These are phyloP conservation scores for Erebia aethiops DNA, from an alignment of 2,888 invertebrate species.

Conservation along the genomic window DNA sequence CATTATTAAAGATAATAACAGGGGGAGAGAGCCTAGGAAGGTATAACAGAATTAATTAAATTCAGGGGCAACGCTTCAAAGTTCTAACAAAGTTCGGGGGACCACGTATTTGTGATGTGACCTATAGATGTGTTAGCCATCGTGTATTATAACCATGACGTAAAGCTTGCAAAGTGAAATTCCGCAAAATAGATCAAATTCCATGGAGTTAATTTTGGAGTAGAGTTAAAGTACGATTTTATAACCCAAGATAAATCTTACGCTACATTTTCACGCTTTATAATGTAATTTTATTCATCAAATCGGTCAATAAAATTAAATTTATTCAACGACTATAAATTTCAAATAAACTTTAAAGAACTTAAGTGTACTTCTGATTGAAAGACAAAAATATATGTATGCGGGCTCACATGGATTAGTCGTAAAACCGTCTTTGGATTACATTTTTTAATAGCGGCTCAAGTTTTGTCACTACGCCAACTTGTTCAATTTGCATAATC, in stretches of 20 bases:
- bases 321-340: too few relatives aligned
- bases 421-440: too few relatives aligned
- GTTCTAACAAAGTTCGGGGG: conserved; percentile 25
- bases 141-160: conserved; percentile 31
- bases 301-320: too few relatives aligned
- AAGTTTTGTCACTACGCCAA: too few relatives aligned
- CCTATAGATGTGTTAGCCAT: conserved; percentile 30
- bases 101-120: conserved; percentile 30
- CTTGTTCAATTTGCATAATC: too few relatives aligned
- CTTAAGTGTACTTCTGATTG: too few relatives aligned
- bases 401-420: too few relatives aligned
- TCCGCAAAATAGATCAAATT: conserved; percentile 43
- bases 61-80: conserved; percentile 23
- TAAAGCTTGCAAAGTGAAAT: conserved; percentile 36
- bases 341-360: too few relatives aligned
- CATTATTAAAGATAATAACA: conserved; percentile 15
- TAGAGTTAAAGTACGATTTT: conserved; percentile 35
- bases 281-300: not conserved
- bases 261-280: not conserved
- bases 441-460: too few relatives aligned
- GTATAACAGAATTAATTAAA: conserved; percentile 29
- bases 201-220: conserved; percentile 37
- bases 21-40: conserved; percentile 1
- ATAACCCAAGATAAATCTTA: not conserved
- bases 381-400: too few relatives aligned